Conservation (phyloP, 1,140 invertebrate species). For the Odontomachus brunneus region DNA sequence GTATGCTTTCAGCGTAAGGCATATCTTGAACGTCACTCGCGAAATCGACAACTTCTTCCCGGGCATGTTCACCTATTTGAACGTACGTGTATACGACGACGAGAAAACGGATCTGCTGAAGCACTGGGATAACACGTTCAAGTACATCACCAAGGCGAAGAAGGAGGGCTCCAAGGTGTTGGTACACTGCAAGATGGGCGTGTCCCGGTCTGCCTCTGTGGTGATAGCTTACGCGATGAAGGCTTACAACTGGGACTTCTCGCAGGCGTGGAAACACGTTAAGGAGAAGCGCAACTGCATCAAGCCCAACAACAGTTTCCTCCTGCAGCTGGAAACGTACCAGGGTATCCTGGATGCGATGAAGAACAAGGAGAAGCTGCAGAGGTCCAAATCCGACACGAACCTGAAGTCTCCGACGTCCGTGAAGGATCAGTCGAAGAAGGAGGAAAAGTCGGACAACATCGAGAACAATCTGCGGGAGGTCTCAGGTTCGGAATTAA, state of each 20-base stretch:
- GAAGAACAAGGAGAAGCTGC: constrained; percentile 96
- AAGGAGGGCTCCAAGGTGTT: constrained; percentile 96
- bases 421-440: constrained; percentile 81
- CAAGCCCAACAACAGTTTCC: constrained; percentile 97
- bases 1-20: constrained; percentile 91
- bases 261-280: constrained; percentile 95
- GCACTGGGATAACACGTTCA: constrained; percentile 98
- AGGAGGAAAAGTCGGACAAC: constrained; percentile 79
- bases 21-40: constrained; percentile 98
- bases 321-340: constrained; percentile 97
- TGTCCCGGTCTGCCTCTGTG: constrained; percentile 98
- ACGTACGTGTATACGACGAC: constrained; percentile 98
- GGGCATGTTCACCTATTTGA: constrained; percentile 97
- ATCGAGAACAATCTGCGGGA: constrained; percentile 74
- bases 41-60: constrained; percentile 99
- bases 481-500: constrained; percentile 78
- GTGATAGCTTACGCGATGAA: constrained; percentile 99
- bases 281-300: constrained; percentile 96
- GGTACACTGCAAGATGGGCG: constrained; percentile 99
- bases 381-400: constrained; percentile 96
- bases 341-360: constrained; percentile 98
- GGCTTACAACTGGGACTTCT: constrained; percentile 96
- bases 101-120: constrained; percentile 98
- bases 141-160: constrained; percentile 97
- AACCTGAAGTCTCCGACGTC: constrained; percentile 92